These are phyloP conservation scores for Motacilla tschutschensis DNA, from an alignment of 2,113 vertebrate genomes.

Conservation along the genomic window DNA sequence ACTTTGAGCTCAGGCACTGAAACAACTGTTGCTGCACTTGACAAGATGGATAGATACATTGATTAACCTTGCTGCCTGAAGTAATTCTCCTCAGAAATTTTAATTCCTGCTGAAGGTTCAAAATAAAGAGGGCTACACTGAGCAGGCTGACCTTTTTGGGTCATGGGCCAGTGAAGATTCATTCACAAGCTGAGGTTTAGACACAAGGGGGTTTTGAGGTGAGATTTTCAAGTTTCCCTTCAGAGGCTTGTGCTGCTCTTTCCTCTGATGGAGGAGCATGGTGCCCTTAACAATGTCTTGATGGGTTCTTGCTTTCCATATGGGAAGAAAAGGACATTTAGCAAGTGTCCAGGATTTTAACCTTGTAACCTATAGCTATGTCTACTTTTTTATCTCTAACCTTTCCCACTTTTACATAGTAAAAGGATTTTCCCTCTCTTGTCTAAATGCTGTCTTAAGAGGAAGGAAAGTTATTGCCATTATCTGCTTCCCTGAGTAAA, in stretches of 20 bases:
- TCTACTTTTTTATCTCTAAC: background rate
- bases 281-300: background rate
- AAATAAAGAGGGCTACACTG: background rate
- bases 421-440: background rate
- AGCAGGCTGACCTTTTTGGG: background rate
- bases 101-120: background rate
- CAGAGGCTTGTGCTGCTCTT: background rate
- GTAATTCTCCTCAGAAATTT: background rate
- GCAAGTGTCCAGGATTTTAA: background rate
- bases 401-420: background rate
- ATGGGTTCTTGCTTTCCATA: background rate
- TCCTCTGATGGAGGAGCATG: background rate
- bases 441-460: background rate
- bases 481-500: background rate
- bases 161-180: background rate
- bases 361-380: background rate
- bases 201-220: background rate
- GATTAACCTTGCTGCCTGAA: slow-evolving; percentile 15
- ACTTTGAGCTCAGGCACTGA: slow-evolving; percentile 4
- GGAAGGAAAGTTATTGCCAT: background rate
- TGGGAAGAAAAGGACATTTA: background rate
- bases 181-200: background rate
- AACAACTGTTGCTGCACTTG: slow-evolving; percentile 6
- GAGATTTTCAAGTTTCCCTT: background rate
- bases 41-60: slow-evolving; percentile 29